Evolutionary conservation across 2,888 invertebrate species (phyloP).

Genomic region (Chymomyza amoena): DNA sequence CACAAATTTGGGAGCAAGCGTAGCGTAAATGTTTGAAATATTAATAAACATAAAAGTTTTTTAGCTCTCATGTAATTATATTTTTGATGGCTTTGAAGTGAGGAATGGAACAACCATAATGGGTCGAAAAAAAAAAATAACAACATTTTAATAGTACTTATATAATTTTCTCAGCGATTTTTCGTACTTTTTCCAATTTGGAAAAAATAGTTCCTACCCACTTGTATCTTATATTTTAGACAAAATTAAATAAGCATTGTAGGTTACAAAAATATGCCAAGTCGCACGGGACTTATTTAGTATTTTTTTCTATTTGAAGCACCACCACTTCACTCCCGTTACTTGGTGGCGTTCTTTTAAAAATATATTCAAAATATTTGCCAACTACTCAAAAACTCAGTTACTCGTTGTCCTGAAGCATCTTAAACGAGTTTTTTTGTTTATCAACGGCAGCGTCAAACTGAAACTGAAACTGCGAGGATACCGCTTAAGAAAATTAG

Average conservation of each 20-base stretch:
- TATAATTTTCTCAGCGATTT: background rate
- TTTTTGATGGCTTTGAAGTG: background rate
- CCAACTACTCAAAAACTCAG: background rate
- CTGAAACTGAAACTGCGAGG: background rate
- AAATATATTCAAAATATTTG: background rate
- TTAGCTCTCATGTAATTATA: background rate
- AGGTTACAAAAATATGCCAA: too few species aligned
- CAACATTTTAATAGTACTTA: background rate
- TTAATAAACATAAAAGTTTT: constrained; percentile 1
- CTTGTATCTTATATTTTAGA: too few species aligned
- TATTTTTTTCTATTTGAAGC: too few species aligned
- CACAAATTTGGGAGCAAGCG: constrained; percentile 1
- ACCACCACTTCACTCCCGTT: too few species aligned
- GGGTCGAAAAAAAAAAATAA: background rate
- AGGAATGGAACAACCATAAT: background rate
- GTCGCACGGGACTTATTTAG: too few species aligned
- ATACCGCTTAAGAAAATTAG: background rate
- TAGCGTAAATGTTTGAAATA: background rate
- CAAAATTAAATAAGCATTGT: too few species aligned
- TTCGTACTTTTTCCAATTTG: background rate
- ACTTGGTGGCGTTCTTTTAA: too few species aligned
- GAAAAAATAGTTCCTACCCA: background rate
- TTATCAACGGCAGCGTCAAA: background rate
- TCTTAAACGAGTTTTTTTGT: background rate
- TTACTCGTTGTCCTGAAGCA: background rate